Evolutionary conservation across 2,113 vertebrate genomes (phyloP), one percentile per base, ranked within the genome.

Genomic region (Halichoeres trimaculatus): DNA sequence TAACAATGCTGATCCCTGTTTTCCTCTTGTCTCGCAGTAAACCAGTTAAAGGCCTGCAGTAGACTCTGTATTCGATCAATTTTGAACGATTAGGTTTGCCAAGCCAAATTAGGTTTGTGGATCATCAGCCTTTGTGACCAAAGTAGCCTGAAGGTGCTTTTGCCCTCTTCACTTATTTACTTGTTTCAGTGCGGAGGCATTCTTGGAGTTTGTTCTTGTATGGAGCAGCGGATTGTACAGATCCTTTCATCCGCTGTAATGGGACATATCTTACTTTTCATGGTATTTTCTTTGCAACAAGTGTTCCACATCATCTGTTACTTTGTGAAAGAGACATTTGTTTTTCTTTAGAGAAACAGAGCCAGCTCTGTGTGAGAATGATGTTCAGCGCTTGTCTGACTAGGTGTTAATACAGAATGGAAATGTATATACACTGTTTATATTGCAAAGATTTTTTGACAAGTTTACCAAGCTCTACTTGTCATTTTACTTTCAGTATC

Each of bases 31-130:
- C 68, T 82, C 16, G 52, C 66, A 69, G 56, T 80, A 85, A 89
- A 84, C 65, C 5, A 2, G 74, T 84, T 85, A 86, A 69, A 80
- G 65, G 80, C 83, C 75, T 76, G 83, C 69, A 70, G 69, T 71
- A 70, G 81, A 78, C 65, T 85, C 70, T 76, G 74, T 65, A 81
- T 85, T 86, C 43, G 69, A 90, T 89, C 77, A 63, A 45, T 86
- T 88, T 83, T 81, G 60, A 90, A 83, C 55, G 80, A 90, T 92
- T 90, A 82, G 86, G 85, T 81, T 84, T 90, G 90, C 90, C 91
- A 89, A 89, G 90, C 87, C 81, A 83, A 82, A 90, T 91, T 92
- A 91, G 71, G 72, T 74, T 72, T 67, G 72, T 76, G 74, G 78
- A 85, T 81, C 36, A 69, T 58, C 83, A 80, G 86, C 67, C 89